phyloP scores from a whole-genome alignment of 2,797 vertebrate genomes.

The Mus spretus region DNA sequence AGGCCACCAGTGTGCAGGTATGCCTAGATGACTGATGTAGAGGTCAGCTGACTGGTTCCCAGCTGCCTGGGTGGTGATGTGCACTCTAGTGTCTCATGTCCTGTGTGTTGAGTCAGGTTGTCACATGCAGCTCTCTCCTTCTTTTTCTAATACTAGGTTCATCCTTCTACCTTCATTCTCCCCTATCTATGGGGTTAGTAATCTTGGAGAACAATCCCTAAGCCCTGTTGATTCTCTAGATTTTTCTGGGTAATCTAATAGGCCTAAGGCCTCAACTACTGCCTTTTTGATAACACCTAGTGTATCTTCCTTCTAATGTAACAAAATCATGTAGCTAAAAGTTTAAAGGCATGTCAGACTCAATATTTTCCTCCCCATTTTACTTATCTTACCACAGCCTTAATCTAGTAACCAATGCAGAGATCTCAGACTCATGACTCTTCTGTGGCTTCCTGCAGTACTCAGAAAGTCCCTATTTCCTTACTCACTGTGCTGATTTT shows the following conservation, averaged over 20 bases:
- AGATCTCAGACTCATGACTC: constrained; percentile 2
- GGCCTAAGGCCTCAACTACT: background rate
- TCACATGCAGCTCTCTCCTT: background rate
- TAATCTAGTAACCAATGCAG: background rate
- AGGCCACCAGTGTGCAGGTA: constrained; percentile 96
- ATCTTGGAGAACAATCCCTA: background rate
- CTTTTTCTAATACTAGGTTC: background rate
- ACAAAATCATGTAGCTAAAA: background rate
- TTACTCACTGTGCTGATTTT: background rate
- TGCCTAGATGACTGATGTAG: constrained; percentile 21
- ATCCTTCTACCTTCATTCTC: background rate
- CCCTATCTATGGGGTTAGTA: background rate
- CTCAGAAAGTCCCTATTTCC: background rate
- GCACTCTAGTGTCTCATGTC: background rate
- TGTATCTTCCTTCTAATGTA: constrained; percentile 30
- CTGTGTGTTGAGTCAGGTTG: background rate
- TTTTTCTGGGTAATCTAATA: background rate
- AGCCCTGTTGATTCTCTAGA: no score
- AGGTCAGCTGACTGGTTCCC: background rate
- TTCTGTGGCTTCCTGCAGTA: background rate
- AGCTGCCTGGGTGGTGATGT: background rate
- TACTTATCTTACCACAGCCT: background rate
- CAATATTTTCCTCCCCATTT: background rate
- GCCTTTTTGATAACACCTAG: background rate
- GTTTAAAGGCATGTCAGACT: background rate